Evolutionary conservation across 1,140 invertebrate species (phyloP).

Genomic region (Drosophila lacertosa): DNA sequence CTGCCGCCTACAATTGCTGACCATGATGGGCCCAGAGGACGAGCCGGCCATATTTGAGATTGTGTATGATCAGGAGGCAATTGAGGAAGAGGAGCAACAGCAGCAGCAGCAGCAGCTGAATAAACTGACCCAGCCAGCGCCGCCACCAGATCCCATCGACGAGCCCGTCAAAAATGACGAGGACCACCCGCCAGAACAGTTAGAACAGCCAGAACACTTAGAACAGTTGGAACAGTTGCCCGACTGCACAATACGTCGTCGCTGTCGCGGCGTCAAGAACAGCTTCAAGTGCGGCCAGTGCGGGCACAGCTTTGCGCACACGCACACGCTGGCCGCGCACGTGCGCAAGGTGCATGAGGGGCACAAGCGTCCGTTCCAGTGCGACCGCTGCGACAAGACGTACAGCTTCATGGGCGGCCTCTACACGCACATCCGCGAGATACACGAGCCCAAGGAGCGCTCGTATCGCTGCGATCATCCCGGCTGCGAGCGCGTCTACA

Average conservation of each 20-base stretch:
- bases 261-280: slow-evolving; percentile 48
- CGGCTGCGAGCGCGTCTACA: slow-evolving; percentile 70
- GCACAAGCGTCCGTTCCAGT: slow-evolving; percentile 68
- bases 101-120: slow-evolving; percentile 7
- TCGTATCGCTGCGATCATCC: slow-evolving; percentile 61
- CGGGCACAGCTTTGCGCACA: slow-evolving; percentile 66
- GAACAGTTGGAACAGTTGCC: too few relatives aligned
- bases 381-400: slow-evolving; percentile 73
- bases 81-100: neutral
- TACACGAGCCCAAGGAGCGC: slow-evolving; percentile 57
- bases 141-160: slow-evolving; percentile 58
- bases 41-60: slow-evolving; percentile 49
- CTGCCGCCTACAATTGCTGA: slow-evolving; percentile 35
- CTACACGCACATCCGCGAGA: slow-evolving; percentile 76
- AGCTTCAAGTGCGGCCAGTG: slow-evolving; percentile 67
- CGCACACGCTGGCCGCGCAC: slow-evolving; percentile 67
- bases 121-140: neutral
- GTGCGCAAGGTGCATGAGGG: slow-evolving; percentile 77
- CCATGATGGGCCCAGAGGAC: slow-evolving; percentile 21
- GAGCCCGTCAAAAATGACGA: neutral
- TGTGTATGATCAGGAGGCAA: slow-evolving; percentile 38
- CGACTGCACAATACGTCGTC: neutral
- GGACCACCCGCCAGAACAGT: neutral
- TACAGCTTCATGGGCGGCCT: slow-evolving; percentile 79
- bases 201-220: neutral